Evolutionary conservation across 2,888 invertebrate genomes (phyloP).

Genomic region (Actias luna): DNA sequence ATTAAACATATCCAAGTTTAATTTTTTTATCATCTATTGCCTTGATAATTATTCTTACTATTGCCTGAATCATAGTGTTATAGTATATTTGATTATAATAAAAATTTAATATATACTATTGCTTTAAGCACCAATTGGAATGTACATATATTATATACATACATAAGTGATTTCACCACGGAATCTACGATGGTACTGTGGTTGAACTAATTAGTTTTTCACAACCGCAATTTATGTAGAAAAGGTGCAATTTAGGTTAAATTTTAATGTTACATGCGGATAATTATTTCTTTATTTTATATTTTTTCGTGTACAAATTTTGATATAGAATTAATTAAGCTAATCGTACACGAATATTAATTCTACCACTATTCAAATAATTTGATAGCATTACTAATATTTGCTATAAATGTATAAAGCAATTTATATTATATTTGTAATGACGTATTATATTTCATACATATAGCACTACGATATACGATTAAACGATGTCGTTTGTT

Average conservation of each 20-base stretch:
- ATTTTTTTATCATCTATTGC: conserved; percentile 54
- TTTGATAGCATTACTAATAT: conserved; percentile 27
- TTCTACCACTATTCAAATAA: conserved; percentile 38
- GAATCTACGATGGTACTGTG: background rate
- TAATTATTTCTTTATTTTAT: conserved; percentile 3
- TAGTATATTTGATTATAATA: conserved; percentile 22
- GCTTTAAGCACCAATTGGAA: background rate
- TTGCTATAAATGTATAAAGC: conserved; percentile 47
- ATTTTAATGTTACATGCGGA: background rate
- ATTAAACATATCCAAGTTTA: conserved; percentile 29
- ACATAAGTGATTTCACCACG: background rate
- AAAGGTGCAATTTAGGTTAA: background rate
- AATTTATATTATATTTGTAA: conserved; percentile 47
- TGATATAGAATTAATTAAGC: background rate
- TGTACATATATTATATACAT: background rate
- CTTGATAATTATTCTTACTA: conserved; percentile 53
- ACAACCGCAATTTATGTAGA: conserved; percentile 10
- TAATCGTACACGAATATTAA: conserved; percentile 31
- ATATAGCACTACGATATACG: conserved; percentile 60
- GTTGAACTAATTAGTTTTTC: conserved; percentile 7
- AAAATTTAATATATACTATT: conserved; percentile 6
- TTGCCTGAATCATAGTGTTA: conserved; percentile 61
- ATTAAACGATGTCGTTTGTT: conserved; percentile 42
- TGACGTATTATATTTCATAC: no score
- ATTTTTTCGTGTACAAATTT: background rate